A percentile compares a stretch with the other conserved stretches of the same genome.
phyloP scores from a whole-genome alignment of 2,113 vertebrate species.

The Opisthocomus hoazin region DNA sequence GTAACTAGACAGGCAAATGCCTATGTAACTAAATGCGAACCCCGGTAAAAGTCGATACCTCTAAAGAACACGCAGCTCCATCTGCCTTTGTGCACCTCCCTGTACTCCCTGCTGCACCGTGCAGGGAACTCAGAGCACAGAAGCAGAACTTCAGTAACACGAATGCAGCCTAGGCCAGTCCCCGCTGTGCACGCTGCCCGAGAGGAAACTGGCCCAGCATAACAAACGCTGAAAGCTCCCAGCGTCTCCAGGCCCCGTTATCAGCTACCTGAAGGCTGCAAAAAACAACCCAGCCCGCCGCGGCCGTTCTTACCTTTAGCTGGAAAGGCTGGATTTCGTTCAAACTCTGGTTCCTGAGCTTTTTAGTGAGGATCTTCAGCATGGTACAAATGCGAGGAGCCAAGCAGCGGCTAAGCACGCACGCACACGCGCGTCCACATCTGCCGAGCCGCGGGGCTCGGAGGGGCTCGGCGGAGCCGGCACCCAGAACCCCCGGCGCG shows the following conservation, averaged over 20 bases:
- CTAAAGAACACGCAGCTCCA: not conserved
- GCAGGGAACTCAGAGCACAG: not conserved
- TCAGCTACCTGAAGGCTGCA: not conserved
- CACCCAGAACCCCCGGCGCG: not conserved
- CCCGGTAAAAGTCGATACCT: not conserved
- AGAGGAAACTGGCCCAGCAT: not conserved
- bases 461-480: not conserved
- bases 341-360: conserved; percentile 86
- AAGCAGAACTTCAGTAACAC: not conserved
- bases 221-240: not conserved
- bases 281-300: not conserved
- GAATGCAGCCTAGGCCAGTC: not conserved
- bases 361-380: conserved; percentile 89
- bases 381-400: conserved; percentile 62
- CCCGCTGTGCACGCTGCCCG: not conserved
- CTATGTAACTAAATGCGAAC: not conserved
- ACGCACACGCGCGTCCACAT: conserved; percentile 16
- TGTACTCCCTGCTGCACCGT: not conserved
- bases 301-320: conserved; percentile 77
- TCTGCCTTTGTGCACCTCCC: not conserved
- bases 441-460: not conserved
- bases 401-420: conserved; percentile 46
- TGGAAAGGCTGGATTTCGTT: conserved; percentile 89
- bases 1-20: not conserved
- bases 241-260: not conserved